A percentile compares a stretch with the other conserved stretches of the same genome.
These are phyloP conservation scores for Oryzias curvinotus DNA, from an alignment of 2,113 vertebrate species.

Conservation along the genomic window DNA sequence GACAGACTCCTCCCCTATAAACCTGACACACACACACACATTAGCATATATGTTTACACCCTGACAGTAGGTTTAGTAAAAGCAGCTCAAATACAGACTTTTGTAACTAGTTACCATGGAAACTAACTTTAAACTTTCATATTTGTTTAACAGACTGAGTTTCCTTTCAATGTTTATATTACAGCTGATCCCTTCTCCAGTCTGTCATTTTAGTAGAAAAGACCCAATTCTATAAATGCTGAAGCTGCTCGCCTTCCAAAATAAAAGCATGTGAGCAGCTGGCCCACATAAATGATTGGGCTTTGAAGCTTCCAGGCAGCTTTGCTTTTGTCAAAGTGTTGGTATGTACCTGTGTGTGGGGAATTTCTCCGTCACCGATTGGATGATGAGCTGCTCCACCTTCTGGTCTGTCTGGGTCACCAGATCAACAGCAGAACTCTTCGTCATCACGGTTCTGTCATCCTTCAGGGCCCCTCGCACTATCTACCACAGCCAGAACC, in stretches of 20 bases:
- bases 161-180: no score
- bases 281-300: no score
- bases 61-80: neutral
- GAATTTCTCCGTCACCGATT: slow-evolving; percentile 88
- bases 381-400: slow-evolving; percentile 92
- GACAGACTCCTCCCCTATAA: slow-evolving; percentile 97
- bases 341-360: slow-evolving; percentile 86
- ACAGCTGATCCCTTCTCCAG: no score
- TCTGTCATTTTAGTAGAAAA: no score
- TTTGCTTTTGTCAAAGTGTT: neutral
- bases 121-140: neutral
- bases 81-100: neutral
- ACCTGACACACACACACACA: slow-evolving; percentile 70
- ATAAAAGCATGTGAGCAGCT: neutral
- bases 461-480: slow-evolving; percentile 83
- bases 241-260: no score
- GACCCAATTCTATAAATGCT: no score
- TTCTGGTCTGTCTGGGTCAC: slow-evolving; percentile 95
- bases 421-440: slow-evolving; percentile 91
- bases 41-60: neutral
- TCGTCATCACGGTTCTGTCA: slow-evolving; percentile 84
- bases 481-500: slow-evolving; percentile 71
- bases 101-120: neutral
- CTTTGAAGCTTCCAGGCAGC: neutral
- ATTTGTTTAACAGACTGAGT: neutral